Conservation (phyloP, 2,888 invertebrate genomes). For the Drosophila fulvimacula region DNA sequence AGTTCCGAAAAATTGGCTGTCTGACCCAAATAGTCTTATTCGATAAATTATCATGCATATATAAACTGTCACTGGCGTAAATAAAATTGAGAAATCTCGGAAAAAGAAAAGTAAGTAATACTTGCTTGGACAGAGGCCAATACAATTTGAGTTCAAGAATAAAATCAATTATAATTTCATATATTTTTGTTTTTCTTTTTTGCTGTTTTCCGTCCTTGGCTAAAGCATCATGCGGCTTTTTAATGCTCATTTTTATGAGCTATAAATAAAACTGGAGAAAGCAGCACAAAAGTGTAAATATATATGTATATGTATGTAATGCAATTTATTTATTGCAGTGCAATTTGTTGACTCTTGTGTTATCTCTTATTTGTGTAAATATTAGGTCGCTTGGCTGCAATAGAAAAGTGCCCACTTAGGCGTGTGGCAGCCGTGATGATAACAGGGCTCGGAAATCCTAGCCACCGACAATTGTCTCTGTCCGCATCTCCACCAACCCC, state of each 20-base stretch:
- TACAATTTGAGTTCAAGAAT: slow-evolving; percentile 31
- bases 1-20: slow-evolving; percentile 21
- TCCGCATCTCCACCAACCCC: slow-evolving; percentile 44
- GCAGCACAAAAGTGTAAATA: slow-evolving; percentile 18
- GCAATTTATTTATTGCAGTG: slow-evolving; percentile 41
- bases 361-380: slow-evolving; percentile 59
- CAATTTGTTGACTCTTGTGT: slow-evolving; percentile 29
- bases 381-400: slow-evolving; percentile 52
- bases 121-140: slow-evolving; percentile 63
- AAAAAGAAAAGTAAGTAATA: slow-evolving; percentile 27
- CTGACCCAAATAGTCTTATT: slow-evolving; percentile 54
- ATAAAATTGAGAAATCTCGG: slow-evolving; percentile 53
- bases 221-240: slow-evolving; percentile 34
- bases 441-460: slow-evolving; percentile 62
- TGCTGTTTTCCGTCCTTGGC: slow-evolving; percentile 38
- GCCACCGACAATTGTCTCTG: slow-evolving; percentile 56
- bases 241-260: slow-evolving; percentile 38
- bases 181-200: not conserved
- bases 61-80: slow-evolving; percentile 62
- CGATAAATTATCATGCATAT: slow-evolving; percentile 23
- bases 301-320: slow-evolving; percentile 34
- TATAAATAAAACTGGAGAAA: slow-evolving; percentile 38
- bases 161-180: slow-evolving; percentile 43
- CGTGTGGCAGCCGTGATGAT: slow-evolving; percentile 50
- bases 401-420: slow-evolving; percentile 53